Evolutionary conservation across 2,888 invertebrate species (phyloP).

Genomic region (Zygothrica quintamaculata): DNA sequence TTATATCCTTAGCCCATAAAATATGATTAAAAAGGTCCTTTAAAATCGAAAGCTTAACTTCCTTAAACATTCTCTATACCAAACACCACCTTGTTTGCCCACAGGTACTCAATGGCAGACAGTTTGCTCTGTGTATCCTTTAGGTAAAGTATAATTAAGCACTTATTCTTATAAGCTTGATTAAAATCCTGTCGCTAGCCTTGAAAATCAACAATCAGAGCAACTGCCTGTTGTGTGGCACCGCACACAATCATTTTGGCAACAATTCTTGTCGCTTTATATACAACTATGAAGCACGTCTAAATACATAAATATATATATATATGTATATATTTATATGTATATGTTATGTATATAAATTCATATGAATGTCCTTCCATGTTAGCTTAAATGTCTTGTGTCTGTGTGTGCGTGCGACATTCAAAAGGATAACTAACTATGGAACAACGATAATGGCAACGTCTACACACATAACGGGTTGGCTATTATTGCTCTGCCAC

Average conservation of each 20-base stretch:
- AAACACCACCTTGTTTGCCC: no score
- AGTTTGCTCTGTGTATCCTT: slow-evolving; percentile 1
- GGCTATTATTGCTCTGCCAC: slow-evolving; percentile 57
- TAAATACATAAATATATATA: slow-evolving; percentile 13
- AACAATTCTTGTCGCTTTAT: slow-evolving; percentile 48
- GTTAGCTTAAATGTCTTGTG: slow-evolving; percentile 9
- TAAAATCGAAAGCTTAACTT: no score
- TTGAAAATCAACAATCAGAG: slow-evolving; percentile 41
- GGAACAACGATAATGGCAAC: slow-evolving; percentile 58
- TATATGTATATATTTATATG: slow-evolving; percentile 1
- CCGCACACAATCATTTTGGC: slow-evolving; percentile 47
- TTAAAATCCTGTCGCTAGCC: slow-evolving; percentile 27
- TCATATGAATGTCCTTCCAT: slow-evolving; percentile 1
- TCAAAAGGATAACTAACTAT: slow-evolving; percentile 72
- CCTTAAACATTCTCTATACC: no score
- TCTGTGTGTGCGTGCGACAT: slow-evolving; percentile 44
- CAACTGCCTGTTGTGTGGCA: slow-evolving; percentile 29
- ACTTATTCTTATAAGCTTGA: slow-evolving; percentile 4
- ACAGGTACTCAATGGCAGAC: no score
- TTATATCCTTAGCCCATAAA: no score
- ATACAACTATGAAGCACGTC: slow-evolving; percentile 6
- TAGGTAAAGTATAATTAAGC: background rate
- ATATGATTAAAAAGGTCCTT: no score
- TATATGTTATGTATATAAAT: background rate
- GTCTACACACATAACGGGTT: slow-evolving; percentile 67